A percentile compares a stretch with the other conserved stretches of the same genome.
Conservation (phyloP, 2,113 vertebrate genomes). For the Zosterops borbonicus region DNA sequence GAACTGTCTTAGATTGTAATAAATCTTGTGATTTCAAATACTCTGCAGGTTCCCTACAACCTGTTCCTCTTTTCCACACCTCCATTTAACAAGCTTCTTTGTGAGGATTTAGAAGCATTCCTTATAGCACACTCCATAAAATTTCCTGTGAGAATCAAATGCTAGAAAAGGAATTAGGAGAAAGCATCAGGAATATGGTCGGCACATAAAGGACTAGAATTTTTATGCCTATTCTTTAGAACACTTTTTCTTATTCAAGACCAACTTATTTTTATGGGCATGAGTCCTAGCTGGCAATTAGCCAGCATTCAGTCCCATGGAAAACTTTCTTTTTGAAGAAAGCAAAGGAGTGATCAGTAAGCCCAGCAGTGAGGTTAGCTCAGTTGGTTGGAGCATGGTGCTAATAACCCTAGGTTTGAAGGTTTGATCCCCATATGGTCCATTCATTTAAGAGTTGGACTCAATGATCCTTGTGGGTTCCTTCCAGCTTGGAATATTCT, state of each 20-base stretch:
- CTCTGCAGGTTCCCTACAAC: neutral
- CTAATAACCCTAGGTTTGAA: neutral
- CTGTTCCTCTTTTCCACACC: neutral
- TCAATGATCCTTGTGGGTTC: neutral
- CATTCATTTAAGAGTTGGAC: neutral
- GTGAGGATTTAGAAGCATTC: neutral
- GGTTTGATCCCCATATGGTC: neutral
- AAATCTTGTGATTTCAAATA: neutral
- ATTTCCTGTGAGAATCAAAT: neutral
- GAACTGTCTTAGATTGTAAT: neutral
- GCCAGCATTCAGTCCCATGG: neutral
- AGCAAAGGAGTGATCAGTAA: neutral
- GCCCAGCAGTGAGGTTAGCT: neutral
- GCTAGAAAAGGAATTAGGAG: neutral
- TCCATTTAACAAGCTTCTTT: neutral
- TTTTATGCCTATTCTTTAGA: neutral
- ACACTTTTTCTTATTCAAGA: neutral
- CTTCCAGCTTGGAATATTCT: neutral
- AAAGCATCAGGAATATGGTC: accelerated
- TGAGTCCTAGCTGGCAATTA: neutral
- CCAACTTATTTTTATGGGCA: neutral
- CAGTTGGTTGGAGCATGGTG: neutral
- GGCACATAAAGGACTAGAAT: neutral
- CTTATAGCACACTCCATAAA: neutral
- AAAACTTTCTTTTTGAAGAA: neutral